phyloP scores from a whole-genome alignment of 2,888 invertebrate species.

The Unio delphinus region DNA sequence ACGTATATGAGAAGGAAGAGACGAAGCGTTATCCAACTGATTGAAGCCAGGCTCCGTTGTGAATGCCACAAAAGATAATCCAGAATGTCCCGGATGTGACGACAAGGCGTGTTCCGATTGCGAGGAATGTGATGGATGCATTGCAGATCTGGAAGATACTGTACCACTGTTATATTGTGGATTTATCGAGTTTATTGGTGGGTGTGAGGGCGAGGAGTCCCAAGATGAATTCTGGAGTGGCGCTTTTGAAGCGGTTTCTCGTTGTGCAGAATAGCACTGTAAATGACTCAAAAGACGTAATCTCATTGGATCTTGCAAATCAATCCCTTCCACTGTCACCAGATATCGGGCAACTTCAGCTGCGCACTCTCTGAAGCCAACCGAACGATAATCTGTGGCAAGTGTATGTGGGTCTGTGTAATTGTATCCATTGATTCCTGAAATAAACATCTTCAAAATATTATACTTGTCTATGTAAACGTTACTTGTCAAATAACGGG shows the following conservation, averaged over 20 bases:
- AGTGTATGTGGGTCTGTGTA: conserved; percentile 65
- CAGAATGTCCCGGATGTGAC: conserved; percentile 42
- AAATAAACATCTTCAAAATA: conserved; percentile 56
- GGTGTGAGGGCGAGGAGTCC: conserved; percentile 42
- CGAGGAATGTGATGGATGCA: conserved; percentile 46
- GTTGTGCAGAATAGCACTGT: conserved; percentile 86
- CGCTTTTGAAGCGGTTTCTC: conserved; percentile 64
- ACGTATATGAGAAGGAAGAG: conserved; percentile 52
- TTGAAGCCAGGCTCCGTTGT: conserved; percentile 50
- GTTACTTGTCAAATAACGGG: no score
- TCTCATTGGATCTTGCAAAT: conserved; percentile 93
- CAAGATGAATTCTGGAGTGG: conserved; percentile 54
- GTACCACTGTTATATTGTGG: conserved; percentile 38
- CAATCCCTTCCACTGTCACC: conserved; percentile 94
- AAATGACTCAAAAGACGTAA: conserved; percentile 93
- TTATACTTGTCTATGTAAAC: no score
- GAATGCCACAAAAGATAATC: conserved; percentile 42
- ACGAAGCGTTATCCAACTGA: conserved; percentile 51
- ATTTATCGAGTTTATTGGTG: conserved; percentile 43
- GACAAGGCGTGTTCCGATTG: conserved; percentile 54
- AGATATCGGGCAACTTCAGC: conserved; percentile 96
- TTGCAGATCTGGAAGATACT: conserved; percentile 48
- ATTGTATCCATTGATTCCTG: conserved; percentile 77
- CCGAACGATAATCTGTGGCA: conserved; percentile 96
- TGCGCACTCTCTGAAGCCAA: conserved; percentile 96